Evolutionary conservation across 2,797 vertebrate genomes (phyloP).

Genomic region (Cynodonichthys magdalenae): DNA sequence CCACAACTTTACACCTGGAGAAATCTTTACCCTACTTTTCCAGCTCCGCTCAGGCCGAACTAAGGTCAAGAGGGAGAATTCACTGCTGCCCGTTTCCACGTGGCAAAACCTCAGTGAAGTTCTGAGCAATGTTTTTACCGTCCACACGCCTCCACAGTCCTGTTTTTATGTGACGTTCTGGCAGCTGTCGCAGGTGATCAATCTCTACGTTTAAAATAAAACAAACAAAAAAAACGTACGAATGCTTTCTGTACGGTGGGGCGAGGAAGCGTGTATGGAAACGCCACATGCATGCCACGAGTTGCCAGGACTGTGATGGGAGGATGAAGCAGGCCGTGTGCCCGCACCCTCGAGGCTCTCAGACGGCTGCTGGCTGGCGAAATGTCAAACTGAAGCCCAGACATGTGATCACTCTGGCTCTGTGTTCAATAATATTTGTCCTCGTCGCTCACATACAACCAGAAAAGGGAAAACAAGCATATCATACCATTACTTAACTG

Average conservation of each 20-base stretch:
- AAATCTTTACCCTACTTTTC: constrained; percentile 30
- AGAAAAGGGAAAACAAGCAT: constrained; percentile 19
- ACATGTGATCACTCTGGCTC: constrained; percentile 56
- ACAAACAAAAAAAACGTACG: too few relatives aligned
- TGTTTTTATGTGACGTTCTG: background rate
- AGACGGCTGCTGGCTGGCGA: constrained; percentile 31
- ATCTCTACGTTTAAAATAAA: background rate
- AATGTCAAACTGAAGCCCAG: constrained; percentile 52
- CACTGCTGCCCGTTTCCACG: constrained; percentile 27
- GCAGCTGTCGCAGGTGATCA: constrained; percentile 4
- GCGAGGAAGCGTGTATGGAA: constrained; percentile 51
- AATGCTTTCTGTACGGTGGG: background rate
- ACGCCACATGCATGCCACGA: constrained; percentile 44
- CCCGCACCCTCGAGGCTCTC: constrained; percentile 22
- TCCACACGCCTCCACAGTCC: constrained; percentile 5
- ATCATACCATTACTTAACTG: constrained; percentile 6
- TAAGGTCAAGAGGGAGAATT: constrained; percentile 51
- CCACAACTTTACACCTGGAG: constrained; percentile 51
- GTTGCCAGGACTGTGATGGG: constrained; percentile 41
- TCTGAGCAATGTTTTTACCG: constrained; percentile 16
- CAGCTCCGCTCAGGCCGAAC: constrained; percentile 33
- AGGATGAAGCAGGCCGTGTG: constrained; percentile 20
- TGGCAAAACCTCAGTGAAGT: constrained; percentile 29
- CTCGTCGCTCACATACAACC: constrained; percentile 16
- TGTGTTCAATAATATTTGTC: constrained; percentile 28